Conservation (phyloP, 2,888 invertebrate genomes). For the Meteorus cinctellus region DNA sequence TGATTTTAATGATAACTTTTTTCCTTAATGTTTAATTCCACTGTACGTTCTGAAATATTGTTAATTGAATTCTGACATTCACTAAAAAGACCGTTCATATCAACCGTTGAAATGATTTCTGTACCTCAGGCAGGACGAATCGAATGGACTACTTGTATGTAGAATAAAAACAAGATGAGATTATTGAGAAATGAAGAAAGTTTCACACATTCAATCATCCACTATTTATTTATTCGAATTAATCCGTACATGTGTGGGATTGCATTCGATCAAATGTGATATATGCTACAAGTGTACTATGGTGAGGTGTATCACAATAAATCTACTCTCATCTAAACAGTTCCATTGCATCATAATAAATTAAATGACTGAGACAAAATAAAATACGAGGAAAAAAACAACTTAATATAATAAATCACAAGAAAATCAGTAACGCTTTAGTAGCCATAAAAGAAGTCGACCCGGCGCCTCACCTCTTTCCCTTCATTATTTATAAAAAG, state of each 20-base stretch:
- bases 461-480: background rate
- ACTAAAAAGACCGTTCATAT: too few species aligned
- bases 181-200: conserved; percentile 1
- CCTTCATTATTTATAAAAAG: background rate
- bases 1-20: too few species aligned
- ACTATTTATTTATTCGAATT: background rate
- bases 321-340: background rate
- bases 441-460: background rate
- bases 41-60: too few species aligned
- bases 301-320: background rate
- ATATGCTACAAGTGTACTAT: background rate
- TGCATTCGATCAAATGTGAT: background rate
- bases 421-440: conserved; percentile 9
- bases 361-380: background rate
- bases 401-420: background rate
- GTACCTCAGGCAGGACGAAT: too few species aligned
- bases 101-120: too few species aligned
- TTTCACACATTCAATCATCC: background rate
- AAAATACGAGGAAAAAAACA: background rate
- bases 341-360: conserved; percentile 3
- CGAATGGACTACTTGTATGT: too few species aligned
- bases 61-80: too few species aligned
- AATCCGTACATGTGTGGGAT: background rate
- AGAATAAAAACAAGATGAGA: background rate
- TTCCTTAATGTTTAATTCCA: too few species aligned